Base-by-base conservation (phyloP, 2,888 invertebrate genomes). In the Dermolepida albohirtum region DNA sequence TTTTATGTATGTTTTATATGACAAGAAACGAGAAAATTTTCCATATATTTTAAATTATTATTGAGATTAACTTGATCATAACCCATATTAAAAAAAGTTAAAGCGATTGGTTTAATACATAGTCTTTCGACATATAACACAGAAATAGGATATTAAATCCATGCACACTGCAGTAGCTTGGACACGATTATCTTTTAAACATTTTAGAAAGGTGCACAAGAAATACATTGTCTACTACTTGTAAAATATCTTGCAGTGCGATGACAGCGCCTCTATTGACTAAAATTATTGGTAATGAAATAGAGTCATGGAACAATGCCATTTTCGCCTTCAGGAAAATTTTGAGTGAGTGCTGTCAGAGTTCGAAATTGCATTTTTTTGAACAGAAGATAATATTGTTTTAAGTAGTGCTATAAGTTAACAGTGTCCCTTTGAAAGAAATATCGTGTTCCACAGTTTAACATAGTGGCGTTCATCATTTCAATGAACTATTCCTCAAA, bases 241-340 rank as follows among this genome's bases (percentile, higher is more conserved):
- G 57, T 54, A 67, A 62, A 59, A 51, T 67, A 59, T 67, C 66
- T 67, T 67, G 51, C 59, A 50, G 64, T 69, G 67, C 63, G 72
- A 73, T 70, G 65, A 57, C 72, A 74, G 76, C 76, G 76, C 76
- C 76, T 71, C 76, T 75, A 68, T 69, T 70, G 76, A 67, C 72
- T 67, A 73, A 72, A 72, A 70, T 71, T 70, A 70, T 74, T 74
- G 69, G 69, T 70, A 71, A 74, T 74, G 74, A 74, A 71, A 71
- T 68, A 72, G 71, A 43, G 22, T 71, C 70, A 71, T 74, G 66
- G 71, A 71, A 66, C 72, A 74, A 73, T 74, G 74, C 69, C 69
- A 66, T 69, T 62, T 62, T 62, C 29, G 59, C 16, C 29, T 62
- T 47, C 43, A n/a, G 34, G 29, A 62, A 62, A 62, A 47, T 62